These are phyloP conservation scores for Myrmecophaga tridactyla DNA, from an alignment of 2,113 vertebrate genomes.

Conservation along the genomic window DNA sequence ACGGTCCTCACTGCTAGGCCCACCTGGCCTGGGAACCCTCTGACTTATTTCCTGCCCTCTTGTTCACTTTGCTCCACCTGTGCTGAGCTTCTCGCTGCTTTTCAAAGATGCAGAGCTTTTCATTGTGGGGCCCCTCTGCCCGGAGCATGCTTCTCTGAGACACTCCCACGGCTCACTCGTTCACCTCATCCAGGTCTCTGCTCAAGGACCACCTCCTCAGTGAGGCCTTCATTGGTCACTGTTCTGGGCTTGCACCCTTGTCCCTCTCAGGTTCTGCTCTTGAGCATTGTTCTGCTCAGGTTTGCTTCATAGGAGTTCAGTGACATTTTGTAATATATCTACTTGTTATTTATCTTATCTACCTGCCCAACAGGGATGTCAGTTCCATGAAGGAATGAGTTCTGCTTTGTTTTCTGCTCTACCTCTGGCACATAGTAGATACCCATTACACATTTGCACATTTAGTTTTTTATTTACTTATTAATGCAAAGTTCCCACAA, in stretches of 20 bases:
- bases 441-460: neutral
- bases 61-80: neutral
- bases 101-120: neutral
- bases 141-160: neutral
- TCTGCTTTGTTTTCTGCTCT: neutral
- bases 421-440: neutral
- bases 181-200: neutral
- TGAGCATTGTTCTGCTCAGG: neutral
- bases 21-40: neutral
- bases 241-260: neutral
- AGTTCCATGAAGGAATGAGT: neutral
- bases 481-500: neutral
- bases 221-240: neutral
- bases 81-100: neutral
- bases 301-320: neutral
- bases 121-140: neutral
- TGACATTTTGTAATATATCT: neutral
- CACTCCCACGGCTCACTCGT: neutral
- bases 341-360: neutral
- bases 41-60: neutral
- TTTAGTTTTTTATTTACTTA: slow-evolving; percentile 21
- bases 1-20: neutral
- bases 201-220: neutral
- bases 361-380: neutral
- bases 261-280: too few relatives aligned